These are phyloP conservation scores for Heterodera carotae DNA, from an alignment of 1,140 invertebrate species.

Conservation along the genomic window DNA sequence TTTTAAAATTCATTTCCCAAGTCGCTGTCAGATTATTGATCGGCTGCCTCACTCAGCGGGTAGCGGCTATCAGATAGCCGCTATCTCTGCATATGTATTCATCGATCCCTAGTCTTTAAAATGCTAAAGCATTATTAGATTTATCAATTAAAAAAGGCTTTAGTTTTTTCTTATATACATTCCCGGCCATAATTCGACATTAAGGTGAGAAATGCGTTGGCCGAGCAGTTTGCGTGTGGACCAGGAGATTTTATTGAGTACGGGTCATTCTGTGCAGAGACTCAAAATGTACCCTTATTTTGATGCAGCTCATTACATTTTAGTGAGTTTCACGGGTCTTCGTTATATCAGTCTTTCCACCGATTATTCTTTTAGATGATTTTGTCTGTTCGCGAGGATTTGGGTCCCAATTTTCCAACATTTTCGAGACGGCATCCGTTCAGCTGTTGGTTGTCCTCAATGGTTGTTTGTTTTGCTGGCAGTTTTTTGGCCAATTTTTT, in stretches of 20 bases:
- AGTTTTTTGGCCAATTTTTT: constrained; percentile 89
- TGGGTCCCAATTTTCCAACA: constrained; percentile 83
- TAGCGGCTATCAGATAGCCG: no score
- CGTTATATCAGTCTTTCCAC: background rate
- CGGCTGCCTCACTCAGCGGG: no score
- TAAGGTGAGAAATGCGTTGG: constrained; percentile 26
- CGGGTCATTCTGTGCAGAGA: constrained; percentile 75
- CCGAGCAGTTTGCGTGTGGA: constrained; percentile 42
- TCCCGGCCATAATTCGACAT: background rate
- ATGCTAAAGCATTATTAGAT: no score
- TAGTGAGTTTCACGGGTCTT: constrained; percentile 46
- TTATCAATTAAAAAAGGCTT: no score
- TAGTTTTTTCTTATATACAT: background rate
- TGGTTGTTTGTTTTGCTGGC: constrained; percentile 94
- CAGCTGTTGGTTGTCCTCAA: constrained; percentile 93
- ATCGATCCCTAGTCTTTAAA: no score
- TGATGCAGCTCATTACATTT: constrained; percentile 87
- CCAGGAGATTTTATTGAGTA: constrained; percentile 48
- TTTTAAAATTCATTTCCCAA: no score
- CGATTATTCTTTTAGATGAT: constrained; percentile 65
- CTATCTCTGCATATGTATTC: no score
- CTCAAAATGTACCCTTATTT: constrained; percentile 99
- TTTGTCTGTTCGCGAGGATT: constrained; percentile 81
- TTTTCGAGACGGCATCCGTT: constrained; percentile 96
- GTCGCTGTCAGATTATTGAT: no score